Percentiles rank a stretch among this genome's conserved stretches.
Conservation (phyloP, 2,797 vertebrate species). For the Propithecus perrieri region DNA sequence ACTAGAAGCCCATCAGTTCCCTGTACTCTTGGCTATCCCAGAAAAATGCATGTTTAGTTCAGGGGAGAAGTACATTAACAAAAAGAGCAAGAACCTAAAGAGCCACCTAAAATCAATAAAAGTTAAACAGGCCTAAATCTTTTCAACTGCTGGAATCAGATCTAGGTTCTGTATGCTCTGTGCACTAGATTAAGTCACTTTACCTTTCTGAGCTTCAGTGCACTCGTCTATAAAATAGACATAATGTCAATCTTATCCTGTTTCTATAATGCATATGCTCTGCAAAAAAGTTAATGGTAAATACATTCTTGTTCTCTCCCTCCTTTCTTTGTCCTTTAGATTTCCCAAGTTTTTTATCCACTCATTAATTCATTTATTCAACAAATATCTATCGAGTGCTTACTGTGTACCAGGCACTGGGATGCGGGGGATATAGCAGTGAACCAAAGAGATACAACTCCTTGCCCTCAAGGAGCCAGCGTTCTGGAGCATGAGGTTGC, state of each 20-base stretch:
- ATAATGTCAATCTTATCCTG: not conserved
- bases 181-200: not conserved
- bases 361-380: not conserved
- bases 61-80: not conserved
- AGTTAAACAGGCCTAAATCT: not conserved
- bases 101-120: not conserved
- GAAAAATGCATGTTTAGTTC: conserved; percentile 37
- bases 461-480: not conserved
- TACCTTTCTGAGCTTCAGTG: not conserved
- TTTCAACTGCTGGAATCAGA: not conserved
- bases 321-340: not conserved
- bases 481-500: not conserved
- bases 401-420: not conserved
- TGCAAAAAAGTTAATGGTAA: not conserved
- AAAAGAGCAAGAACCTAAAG: not conserved
- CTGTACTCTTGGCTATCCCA: not conserved
- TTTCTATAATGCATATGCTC: not conserved
- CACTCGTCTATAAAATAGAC: not conserved
- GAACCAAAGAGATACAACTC: not conserved
- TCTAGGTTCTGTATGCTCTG: not conserved
- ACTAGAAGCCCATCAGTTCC: conserved; percentile 28
- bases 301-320: not conserved
- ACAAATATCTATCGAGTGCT: not conserved
- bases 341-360: not conserved
- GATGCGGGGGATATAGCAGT: not conserved